Percentiles rank a stretch among this genome's conserved stretches.
Evolutionary conservation across 2,113 vertebrate species (phyloP).

Genomic region (Ursus arctos): DNA sequence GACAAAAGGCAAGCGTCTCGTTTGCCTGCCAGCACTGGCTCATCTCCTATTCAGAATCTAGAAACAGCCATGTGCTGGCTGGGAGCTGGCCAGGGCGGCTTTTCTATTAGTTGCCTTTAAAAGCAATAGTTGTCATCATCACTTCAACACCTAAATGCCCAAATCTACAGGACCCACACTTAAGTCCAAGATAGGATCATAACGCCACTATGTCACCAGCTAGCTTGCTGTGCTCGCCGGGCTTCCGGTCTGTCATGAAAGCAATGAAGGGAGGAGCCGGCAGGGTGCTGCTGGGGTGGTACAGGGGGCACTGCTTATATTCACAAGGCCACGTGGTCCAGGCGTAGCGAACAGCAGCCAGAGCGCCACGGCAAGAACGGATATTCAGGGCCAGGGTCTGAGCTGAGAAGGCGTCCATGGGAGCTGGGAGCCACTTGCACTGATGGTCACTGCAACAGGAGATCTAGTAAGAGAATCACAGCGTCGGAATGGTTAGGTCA

Average conservation of each 20-base stretch:
- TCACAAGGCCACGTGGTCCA: constrained; percentile 95
- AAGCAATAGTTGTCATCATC: neutral
- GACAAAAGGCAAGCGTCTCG: neutral
- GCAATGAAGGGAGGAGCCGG: constrained; percentile 92
- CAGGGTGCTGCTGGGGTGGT: constrained; percentile 86
- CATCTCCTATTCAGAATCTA: neutral
- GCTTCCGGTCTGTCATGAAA: neutral
- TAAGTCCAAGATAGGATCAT: neutral
- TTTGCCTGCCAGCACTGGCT: neutral
- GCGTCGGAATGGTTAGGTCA: neutral
- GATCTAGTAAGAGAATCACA: constrained; percentile 84
- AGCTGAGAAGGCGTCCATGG: constrained; percentile 61
- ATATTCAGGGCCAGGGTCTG: constrained; percentile 83
- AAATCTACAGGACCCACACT: constrained; percentile 9
- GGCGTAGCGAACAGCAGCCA: constrained; percentile 91
- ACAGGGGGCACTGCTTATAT: constrained; percentile 92
- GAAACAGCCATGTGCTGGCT: neutral
- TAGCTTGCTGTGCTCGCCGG: neutral
- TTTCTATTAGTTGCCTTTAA: constrained; percentile 14
- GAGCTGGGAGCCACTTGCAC: constrained; percentile 86
- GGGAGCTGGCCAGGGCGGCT: neutral
- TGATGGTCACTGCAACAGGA: constrained; percentile 86
- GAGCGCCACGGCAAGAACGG: constrained; percentile 61
- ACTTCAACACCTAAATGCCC: neutral
- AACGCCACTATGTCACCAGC: neutral